phyloP scores from a whole-genome alignment of 2,797 vertebrate genomes.

The Enteromius fasciolatus region DNA sequence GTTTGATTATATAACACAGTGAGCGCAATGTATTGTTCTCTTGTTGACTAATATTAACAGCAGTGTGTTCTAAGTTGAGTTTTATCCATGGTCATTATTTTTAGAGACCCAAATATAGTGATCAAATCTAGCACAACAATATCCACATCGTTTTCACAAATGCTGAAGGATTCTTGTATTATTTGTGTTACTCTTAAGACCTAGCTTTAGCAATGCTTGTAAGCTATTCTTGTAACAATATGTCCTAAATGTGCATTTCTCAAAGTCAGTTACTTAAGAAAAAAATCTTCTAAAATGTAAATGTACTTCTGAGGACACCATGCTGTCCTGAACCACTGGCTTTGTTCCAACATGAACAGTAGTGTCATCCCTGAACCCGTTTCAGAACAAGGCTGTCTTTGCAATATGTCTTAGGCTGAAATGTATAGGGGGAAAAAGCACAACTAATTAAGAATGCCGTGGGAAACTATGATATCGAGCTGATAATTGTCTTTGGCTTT shows the following conservation, averaged over 20 bases:
- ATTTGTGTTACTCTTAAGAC: not conserved
- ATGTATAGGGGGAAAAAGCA: not conserved
- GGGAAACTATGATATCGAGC: not conserved
- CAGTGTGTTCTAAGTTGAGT: not conserved
- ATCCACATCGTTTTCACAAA: not conserved
- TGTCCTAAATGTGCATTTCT: not conserved
- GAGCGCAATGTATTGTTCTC: not conserved
- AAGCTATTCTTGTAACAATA: not conserved
- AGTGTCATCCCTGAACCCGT: not conserved
- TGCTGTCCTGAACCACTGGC: not conserved
- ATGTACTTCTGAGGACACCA: not conserved
- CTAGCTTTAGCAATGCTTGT: not conserved
- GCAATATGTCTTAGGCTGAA: not conserved
- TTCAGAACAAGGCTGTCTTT: conserved; percentile 8
- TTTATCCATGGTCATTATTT: not conserved
- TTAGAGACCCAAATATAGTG: not conserved
- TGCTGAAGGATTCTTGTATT: not conserved
- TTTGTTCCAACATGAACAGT: not conserved
- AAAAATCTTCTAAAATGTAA: not conserved
- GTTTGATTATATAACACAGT: not conserved
- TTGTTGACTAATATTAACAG: not conserved
- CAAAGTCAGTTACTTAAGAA: not conserved
- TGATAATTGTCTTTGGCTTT: conserved; percentile 19
- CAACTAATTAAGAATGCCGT: conserved; percentile 3
- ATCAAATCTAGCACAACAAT: not conserved